A percentile compares a stretch with the other conserved stretches of the same genome.
These are phyloP conservation scores for Otis tarda DNA, from an alignment of 2,113 vertebrate genomes.

Conservation along the genomic window DNA sequence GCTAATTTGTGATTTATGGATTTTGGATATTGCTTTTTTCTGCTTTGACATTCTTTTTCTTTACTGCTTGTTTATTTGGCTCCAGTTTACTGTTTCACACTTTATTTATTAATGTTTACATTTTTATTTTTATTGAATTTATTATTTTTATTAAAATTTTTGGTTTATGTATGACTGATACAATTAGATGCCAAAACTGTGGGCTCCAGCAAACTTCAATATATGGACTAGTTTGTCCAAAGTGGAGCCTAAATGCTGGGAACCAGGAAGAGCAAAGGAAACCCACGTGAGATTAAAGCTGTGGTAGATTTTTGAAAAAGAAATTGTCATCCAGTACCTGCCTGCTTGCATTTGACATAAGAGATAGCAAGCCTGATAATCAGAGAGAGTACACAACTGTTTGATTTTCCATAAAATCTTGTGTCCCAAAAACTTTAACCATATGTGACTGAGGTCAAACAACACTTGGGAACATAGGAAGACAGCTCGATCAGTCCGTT, in stretches of 20 bases:
- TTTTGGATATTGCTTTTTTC: neutral
- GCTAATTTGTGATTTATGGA: neutral
- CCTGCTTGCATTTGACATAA: neutral
- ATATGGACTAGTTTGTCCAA: neutral
- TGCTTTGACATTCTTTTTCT: neutral
- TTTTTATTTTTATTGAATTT: neutral
- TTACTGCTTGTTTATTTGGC: neutral
- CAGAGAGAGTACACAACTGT: neutral
- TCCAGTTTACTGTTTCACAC: neutral
- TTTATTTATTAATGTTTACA: neutral
- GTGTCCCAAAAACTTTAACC: neutral
- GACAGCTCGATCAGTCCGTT: fast-evolving
- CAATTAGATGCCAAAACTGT: neutral
- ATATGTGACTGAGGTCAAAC: neutral
- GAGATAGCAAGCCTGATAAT: neutral
- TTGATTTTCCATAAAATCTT: neutral
- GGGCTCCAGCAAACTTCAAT: neutral
- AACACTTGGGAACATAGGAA: neutral
- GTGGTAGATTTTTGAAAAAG: neutral
- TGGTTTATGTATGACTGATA: neutral
- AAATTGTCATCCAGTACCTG: neutral
- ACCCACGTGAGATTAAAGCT: neutral
- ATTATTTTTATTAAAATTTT: neutral
- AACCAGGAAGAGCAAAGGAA: neutral
- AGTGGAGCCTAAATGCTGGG: neutral